A percentile compares a stretch with the other conserved stretches of the same genome.
Conservation (phyloP, 2,113 vertebrate genomes). For the Polyodon spathula region DNA sequence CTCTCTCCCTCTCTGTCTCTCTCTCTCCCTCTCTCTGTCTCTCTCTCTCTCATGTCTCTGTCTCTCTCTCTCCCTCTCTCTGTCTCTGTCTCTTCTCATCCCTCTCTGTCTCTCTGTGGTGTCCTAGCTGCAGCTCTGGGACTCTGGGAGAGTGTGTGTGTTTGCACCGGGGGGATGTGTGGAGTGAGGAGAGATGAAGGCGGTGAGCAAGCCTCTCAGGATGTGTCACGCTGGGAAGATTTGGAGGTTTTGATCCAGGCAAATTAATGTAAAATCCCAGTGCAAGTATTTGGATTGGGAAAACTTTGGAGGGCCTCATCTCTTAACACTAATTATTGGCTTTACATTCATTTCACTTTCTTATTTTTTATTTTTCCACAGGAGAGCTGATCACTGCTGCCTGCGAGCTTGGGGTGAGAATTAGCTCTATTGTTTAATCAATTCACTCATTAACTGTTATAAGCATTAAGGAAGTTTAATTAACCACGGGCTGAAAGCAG, state of each 20-base stretch:
- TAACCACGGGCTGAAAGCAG: slow-evolving; percentile 98
- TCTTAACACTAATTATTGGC: slow-evolving; percentile 99
- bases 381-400: slow-evolving; percentile 99
- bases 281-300: slow-evolving; percentile 98
- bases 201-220: slow-evolving; percentile 72
- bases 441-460: slow-evolving; percentile 99
- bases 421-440: slow-evolving; percentile 99
- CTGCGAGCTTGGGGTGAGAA: slow-evolving; percentile 99
- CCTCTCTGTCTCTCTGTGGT: too few species aligned
- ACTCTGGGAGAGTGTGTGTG: not conserved
- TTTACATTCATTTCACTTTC: slow-evolving; percentile 90
- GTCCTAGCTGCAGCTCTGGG: too few species aligned
- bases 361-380: slow-evolving; percentile 95
- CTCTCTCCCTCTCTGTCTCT: too few species aligned
- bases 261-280: slow-evolving; percentile 99
- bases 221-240: slow-evolving; percentile 98
- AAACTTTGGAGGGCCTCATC: slow-evolving; percentile 98
- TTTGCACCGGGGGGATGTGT: slow-evolving; percentile 34
- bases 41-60: too few species aligned
- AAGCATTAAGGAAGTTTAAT: slow-evolving; percentile 99
- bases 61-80: too few species aligned
- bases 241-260: slow-evolving; percentile 95
- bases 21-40: too few species aligned
- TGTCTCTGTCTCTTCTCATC: too few species aligned
- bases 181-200: slow-evolving; percentile 55